phyloP scores from a whole-genome alignment of 2,888 invertebrate genomes.

The Meghimatium bilineatum region DNA sequence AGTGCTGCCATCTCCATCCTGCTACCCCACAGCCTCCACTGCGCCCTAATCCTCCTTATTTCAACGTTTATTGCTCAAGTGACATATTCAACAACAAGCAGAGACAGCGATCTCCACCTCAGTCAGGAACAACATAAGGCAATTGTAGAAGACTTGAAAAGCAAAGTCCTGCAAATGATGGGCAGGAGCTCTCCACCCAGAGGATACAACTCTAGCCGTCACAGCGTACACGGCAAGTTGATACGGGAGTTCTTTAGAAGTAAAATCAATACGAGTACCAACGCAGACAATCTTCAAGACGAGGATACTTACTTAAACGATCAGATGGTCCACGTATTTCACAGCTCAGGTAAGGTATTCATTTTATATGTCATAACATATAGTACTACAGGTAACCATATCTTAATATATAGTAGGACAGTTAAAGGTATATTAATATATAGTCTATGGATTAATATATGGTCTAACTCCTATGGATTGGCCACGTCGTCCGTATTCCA shows the following conservation, averaged over 20 bases:
- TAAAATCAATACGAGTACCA: background rate
- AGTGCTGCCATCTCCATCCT: slow-evolving; percentile 26
- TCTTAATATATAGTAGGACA: too few species aligned
- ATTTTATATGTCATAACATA: too few species aligned
- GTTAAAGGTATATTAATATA: too few species aligned
- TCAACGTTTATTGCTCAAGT: background rate
- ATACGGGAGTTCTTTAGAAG: slow-evolving; percentile 11
- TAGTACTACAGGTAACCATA: too few species aligned
- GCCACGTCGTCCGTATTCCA: too few species aligned
- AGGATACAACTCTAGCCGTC: slow-evolving; percentile 1
- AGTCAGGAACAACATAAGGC: slow-evolving; percentile 9
- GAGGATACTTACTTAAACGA: slow-evolving; percentile 17
- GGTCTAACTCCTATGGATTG: too few species aligned
- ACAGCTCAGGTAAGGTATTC: slow-evolving; percentile 16
- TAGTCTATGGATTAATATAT: too few species aligned
- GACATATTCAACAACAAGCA: background rate
- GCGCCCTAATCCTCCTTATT: slow-evolving; percentile 6
- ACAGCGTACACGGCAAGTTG: background rate
- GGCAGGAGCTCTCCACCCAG: background rate
- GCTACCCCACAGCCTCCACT: slow-evolving; percentile 3
- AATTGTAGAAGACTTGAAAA: slow-evolving; percentile 2
- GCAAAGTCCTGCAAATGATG: slow-evolving; percentile 8
- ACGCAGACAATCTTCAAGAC: background rate
- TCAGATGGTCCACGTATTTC: background rate
- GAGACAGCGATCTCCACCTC: slow-evolving; percentile 3